Percentiles rank a stretch among this genome's conserved stretches.
Conservation (phyloP, 1,140 invertebrate genomes). For the Microvelia longipes region DNA sequence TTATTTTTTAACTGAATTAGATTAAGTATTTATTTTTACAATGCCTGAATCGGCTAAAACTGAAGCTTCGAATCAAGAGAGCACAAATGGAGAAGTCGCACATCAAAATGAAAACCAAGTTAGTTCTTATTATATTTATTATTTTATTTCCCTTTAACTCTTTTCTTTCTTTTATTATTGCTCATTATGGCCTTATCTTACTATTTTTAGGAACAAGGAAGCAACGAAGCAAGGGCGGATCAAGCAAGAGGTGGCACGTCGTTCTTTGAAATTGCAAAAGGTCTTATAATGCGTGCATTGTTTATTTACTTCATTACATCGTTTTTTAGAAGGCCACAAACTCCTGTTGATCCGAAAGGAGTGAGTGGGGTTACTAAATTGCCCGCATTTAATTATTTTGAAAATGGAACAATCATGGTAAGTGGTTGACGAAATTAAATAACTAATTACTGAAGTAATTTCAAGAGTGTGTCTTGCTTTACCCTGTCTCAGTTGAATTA, state of each 20-base stretch:
- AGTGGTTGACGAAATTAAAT: constrained; percentile 7
- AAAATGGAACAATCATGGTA: constrained; percentile 63
- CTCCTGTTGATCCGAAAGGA: constrained; percentile 27
- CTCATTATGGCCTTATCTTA: neutral
- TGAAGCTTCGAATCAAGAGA: neutral
- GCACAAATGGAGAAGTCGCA: neutral
- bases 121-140: neutral
- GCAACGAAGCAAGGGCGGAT: constrained; percentile 4
- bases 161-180: neutral
- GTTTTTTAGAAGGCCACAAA: constrained; percentile 58
- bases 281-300: constrained; percentile 66
- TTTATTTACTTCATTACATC: constrained; percentile 89
- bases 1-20: too few relatives aligned
- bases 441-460: constrained; percentile 4
- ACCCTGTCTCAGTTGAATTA: neutral
- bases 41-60: neutral
- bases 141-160: neutral
- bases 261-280: constrained; percentile 66
- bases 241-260: constrained; percentile 29
- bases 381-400: constrained; percentile 64
- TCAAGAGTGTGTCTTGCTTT: constrained; percentile 6
- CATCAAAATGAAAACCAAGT: neutral
- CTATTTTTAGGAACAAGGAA: neutral
- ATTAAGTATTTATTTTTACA: too few relatives aligned
- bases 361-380: constrained; percentile 30